Percentiles rank a stretch among this genome's conserved stretches.
These are phyloP conservation scores for Phaethornis superciliosus DNA, from an alignment of 2,113 vertebrate species.

Conservation along the genomic window DNA sequence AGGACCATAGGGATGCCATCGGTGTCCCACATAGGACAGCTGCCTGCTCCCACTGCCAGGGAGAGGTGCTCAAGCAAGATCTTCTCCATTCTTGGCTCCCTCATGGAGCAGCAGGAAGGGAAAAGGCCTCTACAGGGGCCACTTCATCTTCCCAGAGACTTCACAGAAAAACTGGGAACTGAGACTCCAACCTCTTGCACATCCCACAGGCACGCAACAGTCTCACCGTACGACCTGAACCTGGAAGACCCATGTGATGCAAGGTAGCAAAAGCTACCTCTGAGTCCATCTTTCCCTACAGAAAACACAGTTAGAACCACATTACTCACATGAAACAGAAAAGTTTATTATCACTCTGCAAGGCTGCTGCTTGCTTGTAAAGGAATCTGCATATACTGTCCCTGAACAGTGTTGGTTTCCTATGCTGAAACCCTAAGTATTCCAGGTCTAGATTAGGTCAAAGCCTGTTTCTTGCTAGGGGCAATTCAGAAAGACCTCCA, in stretches of 20 bases:
- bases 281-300: background rate
- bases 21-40: background rate
- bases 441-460: background rate
- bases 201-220: fast-evolving
- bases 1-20: background rate
- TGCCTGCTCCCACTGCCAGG: background rate
- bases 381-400: background rate
- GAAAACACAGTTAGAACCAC: background rate
- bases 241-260: background rate
- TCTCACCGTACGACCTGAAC: background rate
- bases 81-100: background rate
- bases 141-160: background rate
- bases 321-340: background rate
- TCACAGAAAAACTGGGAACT: background rate
- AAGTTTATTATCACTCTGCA: background rate
- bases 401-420: background rate
- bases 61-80: background rate
- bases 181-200: background rate
- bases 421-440: background rate
- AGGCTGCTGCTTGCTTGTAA: background rate
- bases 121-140: background rate
- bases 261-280: background rate
- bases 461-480: background rate
- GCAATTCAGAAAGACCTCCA: background rate
- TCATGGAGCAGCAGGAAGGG: fast-evolving